Percentiles rank a stretch among this genome's conserved stretches.
Conservation (phyloP, 2,888 invertebrate species). For the Nemapogon koenigi region DNA sequence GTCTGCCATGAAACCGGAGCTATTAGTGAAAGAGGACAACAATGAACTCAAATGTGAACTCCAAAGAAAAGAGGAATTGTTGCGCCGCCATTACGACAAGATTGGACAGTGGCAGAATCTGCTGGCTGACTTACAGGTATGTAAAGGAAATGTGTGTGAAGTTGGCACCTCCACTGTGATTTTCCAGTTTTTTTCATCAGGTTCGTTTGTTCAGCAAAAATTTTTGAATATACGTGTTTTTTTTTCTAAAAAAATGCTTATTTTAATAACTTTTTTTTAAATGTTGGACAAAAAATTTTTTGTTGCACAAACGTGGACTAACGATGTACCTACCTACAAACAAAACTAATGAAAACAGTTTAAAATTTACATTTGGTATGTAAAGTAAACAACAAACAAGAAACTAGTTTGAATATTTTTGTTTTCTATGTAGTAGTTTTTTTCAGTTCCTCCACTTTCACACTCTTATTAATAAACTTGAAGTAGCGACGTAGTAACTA, state of each 20-base stretch:
- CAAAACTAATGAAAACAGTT: not conserved
- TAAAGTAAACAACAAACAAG: not conserved
- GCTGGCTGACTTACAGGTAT: slow-evolving; percentile 75
- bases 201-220: no score
- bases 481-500: no score
- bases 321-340: no score
- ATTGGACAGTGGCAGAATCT: slow-evolving; percentile 90
- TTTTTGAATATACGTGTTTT: not conserved
- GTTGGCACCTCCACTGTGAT: no score
- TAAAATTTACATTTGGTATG: not conserved
- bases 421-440: no score
- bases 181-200: no score
- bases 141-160: not conserved
- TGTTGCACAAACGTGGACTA: no score
- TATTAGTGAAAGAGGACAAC: slow-evolving; percentile 90
- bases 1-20: slow-evolving; percentile 89
- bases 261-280: no score
- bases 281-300: no score
- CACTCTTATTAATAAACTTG: no score
- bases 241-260: not conserved
- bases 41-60: slow-evolving; percentile 85
- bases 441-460: no score
- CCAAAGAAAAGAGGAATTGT: slow-evolving; percentile 85
- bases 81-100: slow-evolving; percentile 89
- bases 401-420: no score